Evolutionary conservation across 2,888 invertebrate species (phyloP), one percentile per base, ranked within the genome.

Genomic region (Sericinus montela): DNA sequence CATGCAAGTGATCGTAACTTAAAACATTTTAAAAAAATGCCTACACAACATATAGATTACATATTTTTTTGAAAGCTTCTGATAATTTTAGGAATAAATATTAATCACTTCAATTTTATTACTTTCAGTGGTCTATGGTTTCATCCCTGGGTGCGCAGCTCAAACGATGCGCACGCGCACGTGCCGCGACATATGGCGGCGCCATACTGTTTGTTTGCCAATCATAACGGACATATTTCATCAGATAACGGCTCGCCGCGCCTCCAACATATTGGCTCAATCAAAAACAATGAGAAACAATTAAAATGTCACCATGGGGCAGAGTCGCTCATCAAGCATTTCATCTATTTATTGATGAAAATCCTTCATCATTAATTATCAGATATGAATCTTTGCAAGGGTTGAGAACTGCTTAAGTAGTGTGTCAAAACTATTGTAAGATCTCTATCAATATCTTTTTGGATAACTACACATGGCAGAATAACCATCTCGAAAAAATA

Each of bases 201-300:
- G 86, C 84, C 88, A 87, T 87, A 87, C 84, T 88, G 88, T 88
- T 88, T 87, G 87, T 85, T 87, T 79, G 87, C 85, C 87, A 88
- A 88, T 88, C 88, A 88, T 88, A 88, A 88, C 87, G 87, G 87
- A 87, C 86, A 87, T 87, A 86, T 83, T 83, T 88, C 87, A 88
- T 88, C 88, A 83, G 86, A 86, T 87, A 88, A 87, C 87, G 86
- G 87, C 80, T 69, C 71, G 59, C 74, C 75, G 70, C 75, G 69
- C 79, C 80, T 78, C 71, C 75, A 59, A 71, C 84, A 82, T 79
- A 78, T 80, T 81, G 81, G 72, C 53, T 71, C 74, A 70, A 83
- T 84, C 78, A 81, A 81, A 85, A 86, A 86, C 86, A 85, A 86
- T 77, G 77, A 74, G 73, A 67, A 76, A 78, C 83, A 80, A 83